These are phyloP conservation scores for Craseonycteris thonglongyai DNA, from an alignment of 2,113 vertebrate genomes.

Conservation along the genomic window DNA sequence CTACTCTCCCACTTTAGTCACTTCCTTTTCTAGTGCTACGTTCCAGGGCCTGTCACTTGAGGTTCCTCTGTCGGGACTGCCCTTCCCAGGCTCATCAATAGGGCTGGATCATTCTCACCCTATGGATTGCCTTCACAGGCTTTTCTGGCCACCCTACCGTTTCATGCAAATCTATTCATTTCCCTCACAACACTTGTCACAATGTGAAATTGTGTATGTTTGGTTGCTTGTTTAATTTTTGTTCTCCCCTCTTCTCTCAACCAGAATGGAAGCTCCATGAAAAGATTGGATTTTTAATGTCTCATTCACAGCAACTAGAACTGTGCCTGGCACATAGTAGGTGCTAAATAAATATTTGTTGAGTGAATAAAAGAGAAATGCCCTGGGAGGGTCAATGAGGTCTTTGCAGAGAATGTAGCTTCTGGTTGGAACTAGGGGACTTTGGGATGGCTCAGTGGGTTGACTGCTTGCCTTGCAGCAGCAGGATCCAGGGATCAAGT, in stretches of 20 bases:
- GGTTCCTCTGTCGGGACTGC: not conserved
- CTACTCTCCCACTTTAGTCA: not conserved
- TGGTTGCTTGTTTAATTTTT: not conserved
- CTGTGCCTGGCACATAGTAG: no score
- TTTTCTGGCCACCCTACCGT: not conserved
- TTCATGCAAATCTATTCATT: not conserved
- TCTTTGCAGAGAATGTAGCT: not conserved
- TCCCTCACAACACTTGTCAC: not conserved
- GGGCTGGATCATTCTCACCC: not conserved
- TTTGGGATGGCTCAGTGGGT: no score
- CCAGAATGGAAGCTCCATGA: not conserved
- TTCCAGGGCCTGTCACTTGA: not conserved
- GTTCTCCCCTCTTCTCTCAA: not conserved
- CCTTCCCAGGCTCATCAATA: not conserved
- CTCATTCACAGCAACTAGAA: not conserved
- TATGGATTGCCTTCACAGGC: not conserved
- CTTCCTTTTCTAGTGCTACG: not conserved
- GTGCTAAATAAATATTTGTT: no score
- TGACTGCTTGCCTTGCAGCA: no score
- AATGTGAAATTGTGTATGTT: no score
- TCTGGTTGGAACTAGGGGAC: no score
- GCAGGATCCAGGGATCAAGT: no score
- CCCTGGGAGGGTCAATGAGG: not conserved
- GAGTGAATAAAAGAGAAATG: not conserved
- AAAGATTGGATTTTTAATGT: not conserved